Conservation (phyloP, 2,888 invertebrate genomes). For the Diaperis boleti region DNA sequence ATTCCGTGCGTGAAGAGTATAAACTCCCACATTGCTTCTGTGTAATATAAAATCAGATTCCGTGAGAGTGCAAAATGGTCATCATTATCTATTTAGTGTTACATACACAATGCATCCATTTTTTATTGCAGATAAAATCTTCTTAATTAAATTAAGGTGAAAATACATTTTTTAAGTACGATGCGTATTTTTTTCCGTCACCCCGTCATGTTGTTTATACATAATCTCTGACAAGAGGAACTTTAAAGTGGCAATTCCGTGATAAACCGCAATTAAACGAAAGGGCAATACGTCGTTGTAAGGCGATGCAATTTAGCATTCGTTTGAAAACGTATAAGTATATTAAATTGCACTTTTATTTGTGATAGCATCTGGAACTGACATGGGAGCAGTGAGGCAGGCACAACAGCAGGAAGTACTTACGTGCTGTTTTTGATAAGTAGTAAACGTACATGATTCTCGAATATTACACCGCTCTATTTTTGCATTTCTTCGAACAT, state of each 20-base stretch:
- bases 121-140: too few relatives aligned
- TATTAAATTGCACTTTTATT: conserved; percentile 51
- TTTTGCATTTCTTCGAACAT: conserved; percentile 44
- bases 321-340: conserved; percentile 44
- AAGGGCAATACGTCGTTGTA: conserved; percentile 32
- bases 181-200: too few relatives aligned
- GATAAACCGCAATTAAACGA: conserved; percentile 49
- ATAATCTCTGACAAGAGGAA: neutral
- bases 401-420: conserved; percentile 49
- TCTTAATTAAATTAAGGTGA: too few relatives aligned
- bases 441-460: conserved; percentile 40
- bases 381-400: conserved; percentile 49
- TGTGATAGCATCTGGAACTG: conserved; percentile 51
- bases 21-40: too few relatives aligned
- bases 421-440: conserved; percentile 52
- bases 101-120: too few relatives aligned
- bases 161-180: too few relatives aligned
- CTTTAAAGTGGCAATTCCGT: conserved; percentile 45
- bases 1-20: too few relatives aligned
- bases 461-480: conserved; percentile 48
- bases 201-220: too few relatives aligned
- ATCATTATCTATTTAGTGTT: too few relatives aligned
- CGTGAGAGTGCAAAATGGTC: too few relatives aligned
- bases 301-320: conserved; percentile 51
- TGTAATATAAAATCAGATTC: too few relatives aligned